Evolutionary conservation across 2,113 vertebrate species (phyloP), one percentile per base, ranked within the genome.

Genomic region (Hippolais icterina): DNA sequence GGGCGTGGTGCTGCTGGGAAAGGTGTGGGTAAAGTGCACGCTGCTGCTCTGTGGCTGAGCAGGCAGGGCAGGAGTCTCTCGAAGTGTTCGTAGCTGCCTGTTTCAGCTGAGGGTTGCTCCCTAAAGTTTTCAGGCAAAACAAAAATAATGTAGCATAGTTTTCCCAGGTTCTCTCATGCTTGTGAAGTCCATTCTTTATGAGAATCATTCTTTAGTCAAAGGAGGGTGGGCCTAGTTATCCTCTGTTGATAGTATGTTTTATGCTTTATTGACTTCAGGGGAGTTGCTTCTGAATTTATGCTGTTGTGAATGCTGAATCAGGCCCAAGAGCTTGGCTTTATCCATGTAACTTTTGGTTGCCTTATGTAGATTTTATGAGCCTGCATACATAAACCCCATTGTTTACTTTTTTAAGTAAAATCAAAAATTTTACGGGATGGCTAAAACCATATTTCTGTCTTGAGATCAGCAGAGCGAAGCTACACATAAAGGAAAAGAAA

Each of bases 1-100:
- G 1, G 10, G 7, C 0, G 0, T 23, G 29, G 56, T 1, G 0
- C 33, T 47, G 15, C 31, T 87, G 77, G 37, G 52, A 66, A 41
- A 35, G 35, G 23, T 6, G 2, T 14, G 24, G 2, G 18, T 74
- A 5, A 60, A 50, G 17, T 12, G 12, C 5, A 4, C 0, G 0
- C 53, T 42, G 47, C 46, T 5, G 29, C 59, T 50, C 33, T 20
- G 52, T 74, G 33, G 23, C 68, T 2, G 1, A 42, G 41, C 60
- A 22, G 54, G 56, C 25, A 14, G 22, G 29, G 33, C 41, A 27
- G 5, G 59, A 47, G 21, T 44, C 21, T 44, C 6, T 1, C 35
- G 39, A 23, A 6, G 11, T 31, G 33, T 60, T 31, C 2, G 2
- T 20, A 39, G 50, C 52, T 54, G 49, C 15, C 12, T 74, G 19